Evolutionary conservation across 2,113 vertebrate genomes (phyloP).

Genomic region (Podocnemis expansa): DNA sequence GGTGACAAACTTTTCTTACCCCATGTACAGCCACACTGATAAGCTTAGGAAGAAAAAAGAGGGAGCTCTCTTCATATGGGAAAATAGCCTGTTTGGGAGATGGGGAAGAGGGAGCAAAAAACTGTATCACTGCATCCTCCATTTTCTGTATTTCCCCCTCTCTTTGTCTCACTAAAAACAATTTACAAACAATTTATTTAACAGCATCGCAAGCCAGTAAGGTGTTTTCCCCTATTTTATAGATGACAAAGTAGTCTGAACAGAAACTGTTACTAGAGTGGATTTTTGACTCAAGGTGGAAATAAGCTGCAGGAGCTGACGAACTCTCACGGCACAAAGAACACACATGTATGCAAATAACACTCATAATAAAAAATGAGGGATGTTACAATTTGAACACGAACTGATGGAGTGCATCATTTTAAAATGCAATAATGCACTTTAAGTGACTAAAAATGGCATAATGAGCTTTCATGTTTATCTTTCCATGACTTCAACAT

Average conservation of each 20-base stretch:
- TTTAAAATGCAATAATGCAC: constrained; percentile 14
- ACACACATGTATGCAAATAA: constrained; percentile 31
- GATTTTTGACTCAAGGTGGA: constrained; percentile 57
- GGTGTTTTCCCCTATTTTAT: constrained; percentile 69
- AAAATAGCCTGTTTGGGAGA: background rate
- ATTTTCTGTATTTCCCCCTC: constrained; percentile 13
- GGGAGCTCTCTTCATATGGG: constrained; percentile 15
- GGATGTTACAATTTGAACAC: constrained; percentile 22
- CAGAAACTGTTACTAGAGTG: constrained; percentile 53
- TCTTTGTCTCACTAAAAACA: constrained; percentile 65
- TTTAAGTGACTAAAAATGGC: constrained; percentile 30
- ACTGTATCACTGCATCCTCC: constrained; percentile 56
- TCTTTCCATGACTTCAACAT: background rate
- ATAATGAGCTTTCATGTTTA: constrained; percentile 17
- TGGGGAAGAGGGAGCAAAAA: background rate
- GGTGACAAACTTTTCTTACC: constrained; percentile 44
- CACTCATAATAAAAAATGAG: constrained; percentile 53
- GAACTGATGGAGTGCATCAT: constrained; percentile 37
- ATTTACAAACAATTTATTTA: constrained; percentile 73
- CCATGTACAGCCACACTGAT: constrained; percentile 14
- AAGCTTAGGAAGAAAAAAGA: constrained; percentile 50
- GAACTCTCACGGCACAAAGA: constrained; percentile 54
- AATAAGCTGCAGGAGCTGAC: constrained; percentile 49
- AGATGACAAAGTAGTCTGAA: constrained; percentile 65
- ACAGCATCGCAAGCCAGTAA: constrained; percentile 68